Evolutionary conservation across 1,140 invertebrate species (phyloP).

Genomic region (Achroia grisella): DNA sequence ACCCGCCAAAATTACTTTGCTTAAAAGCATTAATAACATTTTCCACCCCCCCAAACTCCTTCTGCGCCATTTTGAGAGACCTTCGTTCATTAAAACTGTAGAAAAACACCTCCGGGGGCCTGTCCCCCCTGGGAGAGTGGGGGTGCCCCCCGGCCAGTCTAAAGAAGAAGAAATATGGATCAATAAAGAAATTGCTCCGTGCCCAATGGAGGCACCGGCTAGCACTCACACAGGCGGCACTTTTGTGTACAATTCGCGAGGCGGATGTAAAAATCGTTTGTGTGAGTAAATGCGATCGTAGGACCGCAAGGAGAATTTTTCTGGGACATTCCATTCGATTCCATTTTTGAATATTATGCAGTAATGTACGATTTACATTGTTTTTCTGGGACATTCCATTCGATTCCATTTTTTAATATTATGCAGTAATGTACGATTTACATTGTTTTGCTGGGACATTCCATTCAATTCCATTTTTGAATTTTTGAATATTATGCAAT

Average conservation of each 20-base stretch:
- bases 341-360: too few relatives aligned
- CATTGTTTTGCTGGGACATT: too few relatives aligned
- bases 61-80: constrained; percentile 46
- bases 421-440: too few relatives aligned
- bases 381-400: too few relatives aligned
- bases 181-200: constrained; percentile 71
- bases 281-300: constrained; percentile 10
- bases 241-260: background rate
- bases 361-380: too few relatives aligned
- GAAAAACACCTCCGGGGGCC: constrained; percentile 57
- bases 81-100: constrained; percentile 68
- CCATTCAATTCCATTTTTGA: too few relatives aligned
- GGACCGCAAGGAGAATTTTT: background rate
- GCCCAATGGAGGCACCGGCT: constrained; percentile 66
- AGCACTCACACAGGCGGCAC: constrained; percentile 47
- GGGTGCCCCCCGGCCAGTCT: constrained; percentile 46
- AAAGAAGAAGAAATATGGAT: constrained; percentile 74
- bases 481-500: too few relatives aligned
- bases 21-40: too few relatives aligned
- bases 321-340: too few relatives aligned
- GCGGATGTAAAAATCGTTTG: background rate
- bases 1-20: too few relatives aligned
- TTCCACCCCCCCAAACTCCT: constrained; percentile 27
- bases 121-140: constrained; percentile 5
- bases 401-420: too few relatives aligned